Evolutionary conservation across 2,113 vertebrate species (phyloP), one percentile per base, ranked within the genome.

Genomic region (Martes martes): DNA sequence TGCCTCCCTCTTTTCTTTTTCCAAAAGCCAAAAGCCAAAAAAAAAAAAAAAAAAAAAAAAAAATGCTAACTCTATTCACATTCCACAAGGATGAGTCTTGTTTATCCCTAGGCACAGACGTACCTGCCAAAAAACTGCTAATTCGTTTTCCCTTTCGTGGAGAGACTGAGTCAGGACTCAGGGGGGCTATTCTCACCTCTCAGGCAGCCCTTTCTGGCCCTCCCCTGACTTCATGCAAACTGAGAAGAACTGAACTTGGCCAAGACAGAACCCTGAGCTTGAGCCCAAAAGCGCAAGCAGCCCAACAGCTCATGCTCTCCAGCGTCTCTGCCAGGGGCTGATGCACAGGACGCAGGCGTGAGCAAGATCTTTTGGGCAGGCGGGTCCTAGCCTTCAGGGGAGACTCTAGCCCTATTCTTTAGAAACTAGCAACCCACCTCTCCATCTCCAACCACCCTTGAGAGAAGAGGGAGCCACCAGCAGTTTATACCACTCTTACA

Each of bases 31-130:
- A 26, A 52, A 52, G n/a, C n/a, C n/a, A 52, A 91, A 74, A 55
- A 78, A n/a, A 45, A 93, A 74, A 89, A 39, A 74, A n/a, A 52
- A 52, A 52, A 91, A 74, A 55, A 78, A n/a, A 45, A 93, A 74
- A 89, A 39, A 74, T 11, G 50, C 57, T 76, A 90, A 85, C 45
- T 50, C 63, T 85, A 28, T 63, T 97, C 71, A 65, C 92, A 96
- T 96, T 97, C 79, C 83, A 83, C 55, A 94, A 86, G 57, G 74
- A 94, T 92, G 96, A 96, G 36, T 79, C 92, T 76, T 95, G 59
- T 87, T 93, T 91, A 88, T 92, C 63, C 96, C 73, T n/a, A 67
- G 28, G 74, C 65, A 80, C 26, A 90, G 80, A 33, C 42, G 8
- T 61, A 26, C 78, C 63, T 52, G 74, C 76, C 79, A 92, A 57